Conservation (phyloP, 2,888 invertebrate species). For the Eupsilia transversa region DNA sequence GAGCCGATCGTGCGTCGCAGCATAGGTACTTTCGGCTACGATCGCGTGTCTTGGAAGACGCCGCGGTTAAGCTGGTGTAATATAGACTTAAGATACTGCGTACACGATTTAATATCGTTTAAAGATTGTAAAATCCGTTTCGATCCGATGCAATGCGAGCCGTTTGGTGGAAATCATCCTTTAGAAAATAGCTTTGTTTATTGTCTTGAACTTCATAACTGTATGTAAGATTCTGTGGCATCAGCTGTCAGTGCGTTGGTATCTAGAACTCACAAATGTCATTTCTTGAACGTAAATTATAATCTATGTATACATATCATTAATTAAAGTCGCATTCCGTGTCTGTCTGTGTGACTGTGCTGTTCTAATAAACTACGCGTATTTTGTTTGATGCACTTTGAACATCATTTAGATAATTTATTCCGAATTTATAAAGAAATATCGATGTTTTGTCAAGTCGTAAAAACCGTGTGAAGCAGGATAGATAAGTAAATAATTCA, state of each 20-base stretch:
- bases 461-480: too few species aligned
- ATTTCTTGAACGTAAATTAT: not conserved
- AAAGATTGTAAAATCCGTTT: too few species aligned
- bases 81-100: too few species aligned
- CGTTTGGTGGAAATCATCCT: too few species aligned
- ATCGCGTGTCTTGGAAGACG: too few species aligned
- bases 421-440: not conserved
- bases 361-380: not conserved
- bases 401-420: not conserved
- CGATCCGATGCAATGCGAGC: too few species aligned
- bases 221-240: not conserved
- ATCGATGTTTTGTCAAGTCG: not conserved
- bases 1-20: too few species aligned
- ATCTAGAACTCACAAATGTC: not conserved
- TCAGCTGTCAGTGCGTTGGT: conserved; percentile 5
- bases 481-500: not conserved
- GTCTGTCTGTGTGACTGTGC: not conserved
- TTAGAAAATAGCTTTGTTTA: conserved; percentile 40
- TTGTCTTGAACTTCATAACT: conserved; percentile 3
- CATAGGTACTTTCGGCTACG: too few species aligned
- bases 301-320: not conserved
- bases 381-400: not conserved
- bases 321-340: not conserved
- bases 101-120: too few species aligned
- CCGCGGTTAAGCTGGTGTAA: too few species aligned